These are phyloP conservation scores for Troglohyphantes excavatus DNA, from an alignment of 2,888 invertebrate genomes.

Conservation along the genomic window DNA sequence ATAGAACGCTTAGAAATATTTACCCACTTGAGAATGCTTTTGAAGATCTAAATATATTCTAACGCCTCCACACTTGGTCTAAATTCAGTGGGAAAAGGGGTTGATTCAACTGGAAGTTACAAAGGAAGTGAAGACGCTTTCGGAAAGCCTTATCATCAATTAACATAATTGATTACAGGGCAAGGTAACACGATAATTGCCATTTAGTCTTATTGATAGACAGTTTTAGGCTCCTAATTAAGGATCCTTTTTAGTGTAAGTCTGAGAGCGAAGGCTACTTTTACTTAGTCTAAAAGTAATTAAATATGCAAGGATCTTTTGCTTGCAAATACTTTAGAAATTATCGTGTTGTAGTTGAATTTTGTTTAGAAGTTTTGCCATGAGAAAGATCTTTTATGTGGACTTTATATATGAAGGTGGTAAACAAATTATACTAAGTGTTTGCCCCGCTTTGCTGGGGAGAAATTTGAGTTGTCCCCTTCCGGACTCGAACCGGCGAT, in stretches of 20 bases:
- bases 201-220: constrained; percentile 3
- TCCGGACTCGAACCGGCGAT: too few relatives aligned
- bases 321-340: too few relatives aligned
- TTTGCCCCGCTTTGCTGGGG: too few relatives aligned
- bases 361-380: too few relatives aligned
- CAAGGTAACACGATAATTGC: constrained; percentile 44
- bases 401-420: too few relatives aligned
- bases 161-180: constrained; percentile 37
- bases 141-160: constrained; percentile 22
- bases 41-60: background rate
- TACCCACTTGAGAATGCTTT: background rate
- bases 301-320: constrained; percentile 3
- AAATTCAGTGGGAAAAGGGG: background rate
- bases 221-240: constrained; percentile 58
- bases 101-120: background rate
- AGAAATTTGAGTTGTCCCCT: too few relatives aligned
- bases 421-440: too few relatives aligned
- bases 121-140: background rate
- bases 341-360: too few relatives aligned
- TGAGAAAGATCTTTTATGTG: too few relatives aligned
- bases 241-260: background rate
- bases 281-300: background rate
- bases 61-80: background rate
- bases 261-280: background rate
- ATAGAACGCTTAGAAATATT: too few relatives aligned